Conservation (phyloP, 1,140 invertebrate genomes). For the Aphidius gifuensis region DNA sequence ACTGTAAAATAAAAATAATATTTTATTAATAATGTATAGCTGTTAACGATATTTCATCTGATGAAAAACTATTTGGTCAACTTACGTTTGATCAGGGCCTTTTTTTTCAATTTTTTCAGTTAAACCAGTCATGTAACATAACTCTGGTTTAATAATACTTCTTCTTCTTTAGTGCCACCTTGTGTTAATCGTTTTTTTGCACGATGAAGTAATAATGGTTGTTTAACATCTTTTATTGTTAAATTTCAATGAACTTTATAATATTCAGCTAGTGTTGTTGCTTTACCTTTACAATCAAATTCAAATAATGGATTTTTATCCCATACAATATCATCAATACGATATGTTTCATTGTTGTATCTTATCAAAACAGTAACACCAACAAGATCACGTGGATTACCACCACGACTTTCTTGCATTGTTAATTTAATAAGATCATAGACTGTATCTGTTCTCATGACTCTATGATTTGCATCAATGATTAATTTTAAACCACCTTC, state of each 20-base stretch:
- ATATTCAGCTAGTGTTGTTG: constrained; percentile 72
- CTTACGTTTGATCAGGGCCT: no score
- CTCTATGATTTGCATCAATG: constrained; percentile 80
- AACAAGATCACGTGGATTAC: constrained; percentile 41
- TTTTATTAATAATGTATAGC: no score
- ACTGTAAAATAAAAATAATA: no score
- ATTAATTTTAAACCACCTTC: constrained; percentile 86
- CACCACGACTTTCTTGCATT: constrained; percentile 19
- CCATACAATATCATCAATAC: constrained; percentile 81
- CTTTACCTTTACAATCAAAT: constrained; percentile 60
- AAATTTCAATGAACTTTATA: constrained; percentile 68
- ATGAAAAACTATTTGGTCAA: no score
- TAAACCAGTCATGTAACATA: constrained; percentile 76
- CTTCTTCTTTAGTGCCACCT: constrained; percentile 55
- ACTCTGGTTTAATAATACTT: constrained; percentile 74
- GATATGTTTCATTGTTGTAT: constrained; percentile 90
- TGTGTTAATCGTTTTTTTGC: constrained; percentile 36
- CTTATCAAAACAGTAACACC: constrained; percentile 73
- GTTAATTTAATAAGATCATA: constrained; percentile 63
- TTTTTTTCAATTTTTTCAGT: constrained; percentile 63
- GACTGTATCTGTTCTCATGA: constrained; percentile 77
- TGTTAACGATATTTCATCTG: no score
- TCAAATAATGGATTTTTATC: constrained; percentile 63
- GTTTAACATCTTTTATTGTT: constrained; percentile 68
- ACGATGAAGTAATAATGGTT: constrained; percentile 75